Conservation (phyloP, 2,888 invertebrate genomes). For the Drosophila setosimentum region DNA sequence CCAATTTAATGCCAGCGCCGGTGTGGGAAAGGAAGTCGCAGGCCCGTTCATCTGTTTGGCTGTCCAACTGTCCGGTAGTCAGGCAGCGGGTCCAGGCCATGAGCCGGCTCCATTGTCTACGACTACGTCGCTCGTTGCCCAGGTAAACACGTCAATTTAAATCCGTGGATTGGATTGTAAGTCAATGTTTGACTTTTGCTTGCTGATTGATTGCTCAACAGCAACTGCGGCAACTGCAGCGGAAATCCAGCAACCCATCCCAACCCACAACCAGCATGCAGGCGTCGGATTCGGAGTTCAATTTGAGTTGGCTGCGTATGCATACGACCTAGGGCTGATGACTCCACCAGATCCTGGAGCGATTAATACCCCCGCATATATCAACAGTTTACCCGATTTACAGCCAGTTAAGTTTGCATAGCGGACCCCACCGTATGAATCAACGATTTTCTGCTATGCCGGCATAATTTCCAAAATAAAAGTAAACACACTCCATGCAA, state of each 20-base stretch:
- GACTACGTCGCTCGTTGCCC: constrained; percentile 55
- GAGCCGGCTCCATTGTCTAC: constrained; percentile 51
- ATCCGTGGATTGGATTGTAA: constrained; percentile 84
- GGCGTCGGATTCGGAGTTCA: constrained; percentile 50
- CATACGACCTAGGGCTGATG: constrained; percentile 75
- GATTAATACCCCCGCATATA: constrained; percentile 46
- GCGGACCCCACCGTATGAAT: constrained; percentile 79
- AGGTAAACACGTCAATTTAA: constrained; percentile 84
- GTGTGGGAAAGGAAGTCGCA: constrained; percentile 43
- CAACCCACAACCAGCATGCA: constrained; percentile 22
- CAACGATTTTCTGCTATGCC: constrained; percentile 75
- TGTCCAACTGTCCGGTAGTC: neutral
- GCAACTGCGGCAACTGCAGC: constrained; percentile 53
- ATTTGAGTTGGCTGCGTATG: constrained; percentile 72
- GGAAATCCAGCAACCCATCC: constrained; percentile 25
- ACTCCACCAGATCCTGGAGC: constrained; percentile 56
- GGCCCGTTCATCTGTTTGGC: neutral
- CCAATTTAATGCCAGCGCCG: constrained; percentile 72
- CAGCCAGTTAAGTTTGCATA: constrained; percentile 73
- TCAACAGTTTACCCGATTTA: constrained; percentile 79
- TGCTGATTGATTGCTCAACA: constrained; percentile 84
- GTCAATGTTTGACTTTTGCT: constrained; percentile 84
- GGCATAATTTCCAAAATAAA: constrained; percentile 75
- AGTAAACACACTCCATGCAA: constrained; percentile 36
- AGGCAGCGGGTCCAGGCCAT: constrained; percentile 24